Base-by-base conservation (phyloP, 2,888 invertebrate species). In the Archips xylosteana region DNA sequence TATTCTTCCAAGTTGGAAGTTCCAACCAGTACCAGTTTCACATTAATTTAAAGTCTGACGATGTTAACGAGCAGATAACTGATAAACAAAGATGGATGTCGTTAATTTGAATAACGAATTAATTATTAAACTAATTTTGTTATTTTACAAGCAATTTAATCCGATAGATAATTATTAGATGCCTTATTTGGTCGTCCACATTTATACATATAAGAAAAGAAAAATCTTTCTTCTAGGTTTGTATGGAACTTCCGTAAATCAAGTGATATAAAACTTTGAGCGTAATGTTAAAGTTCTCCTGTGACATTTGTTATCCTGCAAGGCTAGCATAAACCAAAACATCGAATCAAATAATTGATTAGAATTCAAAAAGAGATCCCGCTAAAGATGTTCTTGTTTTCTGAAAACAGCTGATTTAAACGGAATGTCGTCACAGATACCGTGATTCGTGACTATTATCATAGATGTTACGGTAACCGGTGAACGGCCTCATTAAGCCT, bases 401-500 rank as follows among this genome's bases (percentile, higher is more conserved):
- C 12, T 9, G 3, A 12, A 9, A 36, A 60, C 60, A 60, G 60
- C 36, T 60, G 60, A 60, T n/a, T 10, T 59, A 34, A 60, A 36
- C 36, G 13, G 60, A 36, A 60, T 36, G 60, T n/a, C n/a, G n/a
- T 60, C 60, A 60, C 36, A 39, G 60, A 36, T 39, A 39, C 36
- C 54, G 42, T 47, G 36, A 51, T 69, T 60, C 13, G 49, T 45
- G 71, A 36, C 59, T 15, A 10, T 63, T 64, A 72, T 68, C 69
- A 70, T 71, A 72, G 78, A 67, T 45, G 63, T 51, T 75, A 76
- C 76, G 66, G 69, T 76, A 77, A 77, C 78, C 85, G 86, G 90
- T 90, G 87, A 90, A 89, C 83, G 91, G 80, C 90, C 92, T 89
- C 91, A 89, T 89, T 90, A 87, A 81, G 80, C 78, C 75, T 79